Evolutionary conservation across 1,140 invertebrate genomes (phyloP).

Genomic region (Drosophila pectinifera): DNA sequence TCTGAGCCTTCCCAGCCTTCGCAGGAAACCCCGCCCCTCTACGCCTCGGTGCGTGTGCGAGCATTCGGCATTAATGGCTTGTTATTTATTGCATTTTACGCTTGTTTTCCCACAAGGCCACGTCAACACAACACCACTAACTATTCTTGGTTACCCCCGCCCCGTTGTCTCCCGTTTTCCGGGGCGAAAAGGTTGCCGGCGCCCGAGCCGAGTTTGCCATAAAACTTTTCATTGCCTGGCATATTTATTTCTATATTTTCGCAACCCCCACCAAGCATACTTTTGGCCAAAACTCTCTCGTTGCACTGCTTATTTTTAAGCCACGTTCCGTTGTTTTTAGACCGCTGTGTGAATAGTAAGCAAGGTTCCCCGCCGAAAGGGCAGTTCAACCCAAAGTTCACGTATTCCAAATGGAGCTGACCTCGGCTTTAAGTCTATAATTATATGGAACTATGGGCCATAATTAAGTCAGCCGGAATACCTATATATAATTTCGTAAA

Average conservation of each 20-base stretch:
- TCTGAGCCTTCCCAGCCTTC: not conserved
- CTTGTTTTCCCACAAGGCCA: conserved; percentile 67
- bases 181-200: conserved; percentile 38
- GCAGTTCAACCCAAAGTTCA: not conserved
- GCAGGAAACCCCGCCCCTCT: not conserved
- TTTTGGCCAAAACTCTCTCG: conserved; percentile 4
- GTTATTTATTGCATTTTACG: conserved; percentile 74
- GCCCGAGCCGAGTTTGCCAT: conserved; percentile 24
- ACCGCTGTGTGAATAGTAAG: conserved; percentile 5
- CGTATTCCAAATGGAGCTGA: not conserved
- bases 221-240: conserved; percentile 46
- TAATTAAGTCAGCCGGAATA: not conserved
- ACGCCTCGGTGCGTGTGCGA: conserved; percentile 55
- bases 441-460: not conserved
- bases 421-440: not conserved
- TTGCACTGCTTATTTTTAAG: conserved; percentile 14
- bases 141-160: conserved; percentile 14
- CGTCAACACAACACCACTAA: conserved; percentile 45
- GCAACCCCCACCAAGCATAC: conserved; percentile 1
- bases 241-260: conserved; percentile 67
- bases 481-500: too few species aligned
- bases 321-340: conserved; percentile 4
- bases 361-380: not conserved
- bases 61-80: conserved; percentile 76
- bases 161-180: conserved; percentile 10